These are phyloP conservation scores for Drosophila equinoxialis DNA, from an alignment of 1,140 invertebrate species.

Conservation along the genomic window DNA sequence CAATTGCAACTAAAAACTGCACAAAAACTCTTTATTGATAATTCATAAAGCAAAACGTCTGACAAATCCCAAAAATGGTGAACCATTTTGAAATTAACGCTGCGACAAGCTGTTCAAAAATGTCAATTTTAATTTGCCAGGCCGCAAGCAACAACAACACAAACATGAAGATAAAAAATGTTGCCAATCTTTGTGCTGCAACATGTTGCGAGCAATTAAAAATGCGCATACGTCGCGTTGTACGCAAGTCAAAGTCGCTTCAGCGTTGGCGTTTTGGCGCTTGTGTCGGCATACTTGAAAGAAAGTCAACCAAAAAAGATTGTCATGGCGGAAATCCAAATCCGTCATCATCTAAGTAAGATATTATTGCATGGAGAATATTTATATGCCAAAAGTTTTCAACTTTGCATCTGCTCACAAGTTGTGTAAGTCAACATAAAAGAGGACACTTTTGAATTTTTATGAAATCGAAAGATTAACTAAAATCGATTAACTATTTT, in stretches of 20 bases:
- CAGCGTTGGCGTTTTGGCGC: conserved; percentile 38
- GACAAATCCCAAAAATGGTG: conserved; percentile 62
- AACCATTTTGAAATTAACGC: conserved; percentile 75
- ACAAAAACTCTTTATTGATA: conserved; percentile 66
- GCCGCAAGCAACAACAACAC: conserved; percentile 38
- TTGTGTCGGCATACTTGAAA: conserved; percentile 35
- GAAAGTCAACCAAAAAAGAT: conserved; percentile 53
- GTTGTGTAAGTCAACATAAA: neutral
- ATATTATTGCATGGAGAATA: conserved; percentile 18
- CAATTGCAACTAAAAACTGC: neutral
- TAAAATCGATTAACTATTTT: no score
- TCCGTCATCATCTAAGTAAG: conserved; percentile 51
- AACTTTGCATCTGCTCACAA: neutral
- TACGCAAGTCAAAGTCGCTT: conserved; percentile 29
- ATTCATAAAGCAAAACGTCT: conserved; percentile 71
- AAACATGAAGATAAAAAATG: conserved; percentile 22
- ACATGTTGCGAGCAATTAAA: conserved; percentile 76
- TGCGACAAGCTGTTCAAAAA: conserved; percentile 65
- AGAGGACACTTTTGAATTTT: neutral
- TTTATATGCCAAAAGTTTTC: conserved; percentile 34
- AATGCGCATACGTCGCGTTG: conserved; percentile 78
- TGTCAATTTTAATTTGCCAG: conserved; percentile 77
- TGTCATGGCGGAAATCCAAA: conserved; percentile 72
- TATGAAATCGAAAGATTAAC: neutral
- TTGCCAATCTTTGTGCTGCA: conserved; percentile 74